These are phyloP conservation scores for Cheilosia impressa DNA, from an alignment of 2,888 invertebrate species.

Conservation along the genomic window DNA sequence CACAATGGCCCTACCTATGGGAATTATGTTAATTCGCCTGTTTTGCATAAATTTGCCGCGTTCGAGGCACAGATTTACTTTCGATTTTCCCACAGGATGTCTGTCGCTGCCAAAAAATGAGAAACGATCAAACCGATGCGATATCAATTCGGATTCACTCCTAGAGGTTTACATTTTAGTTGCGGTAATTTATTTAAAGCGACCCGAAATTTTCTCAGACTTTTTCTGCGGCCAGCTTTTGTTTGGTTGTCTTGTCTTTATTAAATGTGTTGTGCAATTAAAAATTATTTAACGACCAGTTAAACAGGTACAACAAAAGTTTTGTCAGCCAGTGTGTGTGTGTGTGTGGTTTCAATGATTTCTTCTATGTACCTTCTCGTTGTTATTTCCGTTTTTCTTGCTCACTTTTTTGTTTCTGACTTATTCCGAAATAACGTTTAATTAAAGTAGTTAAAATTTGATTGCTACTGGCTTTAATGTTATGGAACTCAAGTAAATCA, in stretches of 20 bases:
- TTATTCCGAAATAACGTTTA: conserved; percentile 69
- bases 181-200: conserved; percentile 10
- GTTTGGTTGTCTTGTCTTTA: conserved; percentile 45
- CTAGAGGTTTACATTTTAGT: conserved; percentile 14
- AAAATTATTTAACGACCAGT: conserved; percentile 69
- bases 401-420: conserved; percentile 11
- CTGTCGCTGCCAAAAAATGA: background rate
- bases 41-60: conserved; percentile 55
- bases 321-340: conserved; percentile 32
- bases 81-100: conserved; percentile 71
- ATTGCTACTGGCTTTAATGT: conserved; percentile 67
- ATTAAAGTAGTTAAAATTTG: conserved; percentile 72
- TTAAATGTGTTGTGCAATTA: conserved; percentile 68
- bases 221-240: background rate
- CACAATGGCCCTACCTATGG: conserved; percentile 57
- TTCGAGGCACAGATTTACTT: conserved; percentile 35
- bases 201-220: conserved; percentile 55
- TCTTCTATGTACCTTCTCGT: conserved; percentile 36
- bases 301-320: conserved; percentile 67
- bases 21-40: conserved; percentile 68
- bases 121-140: conserved; percentile 23
- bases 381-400: conserved; percentile 49
- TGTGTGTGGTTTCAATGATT: conserved; percentile 60
- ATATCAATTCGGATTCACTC: conserved; percentile 37
- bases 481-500: conserved; percentile 60